phyloP scores from a whole-genome alignment of 1,140 invertebrate species.

The Teleopsis dalmanni region DNA sequence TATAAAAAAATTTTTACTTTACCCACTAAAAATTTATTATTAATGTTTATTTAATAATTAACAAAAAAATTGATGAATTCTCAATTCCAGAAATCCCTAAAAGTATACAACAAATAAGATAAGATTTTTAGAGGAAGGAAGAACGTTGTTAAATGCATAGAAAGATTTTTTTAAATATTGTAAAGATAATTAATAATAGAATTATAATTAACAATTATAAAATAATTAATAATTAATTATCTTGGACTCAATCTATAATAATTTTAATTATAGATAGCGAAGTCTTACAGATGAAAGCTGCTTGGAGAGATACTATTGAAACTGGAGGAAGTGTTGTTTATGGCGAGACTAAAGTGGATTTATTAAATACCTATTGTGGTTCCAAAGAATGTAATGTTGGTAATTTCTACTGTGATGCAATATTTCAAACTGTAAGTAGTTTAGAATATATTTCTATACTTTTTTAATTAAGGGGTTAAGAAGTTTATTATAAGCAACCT shows the following conservation, averaged over 20 bases:
- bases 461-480: not conserved
- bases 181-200: not conserved
- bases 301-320: slow-evolving; percentile 57
- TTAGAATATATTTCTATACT: not conserved
- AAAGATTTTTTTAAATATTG: too few species aligned
- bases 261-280: not conserved
- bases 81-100: too few species aligned
- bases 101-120: too few species aligned
- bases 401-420: slow-evolving; percentile 64
- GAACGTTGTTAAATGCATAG: too few species aligned
- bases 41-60: too few species aligned
- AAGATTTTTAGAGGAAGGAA: too few species aligned
- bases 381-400: slow-evolving; percentile 66
- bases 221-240: not conserved
- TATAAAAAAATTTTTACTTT: too few species aligned
- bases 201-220: not conserved
- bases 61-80: too few species aligned
- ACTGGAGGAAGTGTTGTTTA: slow-evolving; percentile 49
- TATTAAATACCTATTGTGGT: slow-evolving; percentile 52
- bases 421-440: slow-evolving; percentile 49
- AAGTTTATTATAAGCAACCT: not conserved
- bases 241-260: not conserved
- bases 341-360: slow-evolving; percentile 50
- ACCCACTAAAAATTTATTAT: too few species aligned
- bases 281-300: not conserved